phyloP scores from a whole-genome alignment of 2,888 invertebrate genomes.

The Mimas tiliae region DNA sequence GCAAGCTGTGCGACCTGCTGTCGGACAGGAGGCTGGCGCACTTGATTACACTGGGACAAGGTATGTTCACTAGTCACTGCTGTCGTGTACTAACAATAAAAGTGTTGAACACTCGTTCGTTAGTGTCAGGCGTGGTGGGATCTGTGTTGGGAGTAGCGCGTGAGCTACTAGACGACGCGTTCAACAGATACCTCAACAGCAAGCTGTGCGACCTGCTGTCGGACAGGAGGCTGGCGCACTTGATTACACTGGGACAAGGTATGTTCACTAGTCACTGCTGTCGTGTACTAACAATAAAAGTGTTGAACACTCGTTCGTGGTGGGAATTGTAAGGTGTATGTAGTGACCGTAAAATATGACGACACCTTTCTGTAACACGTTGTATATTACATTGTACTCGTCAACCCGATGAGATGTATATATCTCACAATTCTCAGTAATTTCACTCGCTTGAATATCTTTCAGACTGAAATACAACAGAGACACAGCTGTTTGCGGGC shows the following conservation, averaged over 20 bases:
- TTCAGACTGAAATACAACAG: too few relatives aligned
- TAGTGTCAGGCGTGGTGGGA: constrained; percentile 76
- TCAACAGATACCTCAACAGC: constrained; percentile 63
- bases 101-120: constrained; percentile 76
- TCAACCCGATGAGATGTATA: too few relatives aligned
- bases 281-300: constrained; percentile 84
- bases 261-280: too few relatives aligned
- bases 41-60: constrained; percentile 84
- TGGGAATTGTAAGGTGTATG: constrained; percentile 80
- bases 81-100: constrained; percentile 85
- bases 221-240: constrained; percentile 83
- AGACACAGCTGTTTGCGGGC: too few relatives aligned
- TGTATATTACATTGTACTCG: too few relatives aligned
- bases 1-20: constrained; percentile 64
- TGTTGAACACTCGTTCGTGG: constrained; percentile 78
- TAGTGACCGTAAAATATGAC: too few relatives aligned
- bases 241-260: constrained; percentile 86
- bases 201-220: constrained; percentile 69
- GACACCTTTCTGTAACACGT: too few relatives aligned
- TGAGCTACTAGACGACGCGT: constrained; percentile 71
- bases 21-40: constrained; percentile 84
- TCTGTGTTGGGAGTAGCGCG: constrained; percentile 72
- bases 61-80: too few relatives aligned
- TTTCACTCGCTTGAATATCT: too few relatives aligned
- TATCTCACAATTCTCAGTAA: too few relatives aligned